A percentile compares a stretch with the other conserved stretches of the same genome.
phyloP scores from a whole-genome alignment of 2,113 vertebrate genomes.

The Hemiprocne comata region DNA sequence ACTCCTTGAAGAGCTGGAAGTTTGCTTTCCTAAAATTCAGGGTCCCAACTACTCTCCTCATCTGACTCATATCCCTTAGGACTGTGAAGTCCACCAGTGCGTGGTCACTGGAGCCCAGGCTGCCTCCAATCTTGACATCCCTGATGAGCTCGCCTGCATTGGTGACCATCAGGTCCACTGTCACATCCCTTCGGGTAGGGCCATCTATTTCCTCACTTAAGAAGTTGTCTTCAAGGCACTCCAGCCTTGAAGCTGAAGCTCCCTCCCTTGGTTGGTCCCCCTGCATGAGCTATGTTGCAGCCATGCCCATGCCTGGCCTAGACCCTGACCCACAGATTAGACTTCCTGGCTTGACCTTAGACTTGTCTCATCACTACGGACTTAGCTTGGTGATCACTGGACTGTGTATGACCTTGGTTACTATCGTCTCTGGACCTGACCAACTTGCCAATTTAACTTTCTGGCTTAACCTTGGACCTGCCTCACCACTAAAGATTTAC shows the following conservation, averaged over 20 bases:
- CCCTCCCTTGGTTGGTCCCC: neutral
- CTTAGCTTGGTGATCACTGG: neutral
- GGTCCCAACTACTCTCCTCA: too few relatives aligned
- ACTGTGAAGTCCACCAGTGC: too few relatives aligned
- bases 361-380: neutral
- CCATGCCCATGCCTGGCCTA: neutral
- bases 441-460: neutral
- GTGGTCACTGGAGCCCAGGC: too few relatives aligned
- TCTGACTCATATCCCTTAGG: too few relatives aligned
- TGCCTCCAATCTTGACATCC: too few relatives aligned
- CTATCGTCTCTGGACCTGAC: neutral
- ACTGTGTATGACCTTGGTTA: neutral
- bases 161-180: too few relatives aligned
- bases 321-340: neutral
- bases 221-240: too few relatives aligned
- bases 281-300: neutral
- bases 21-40: too few relatives aligned
- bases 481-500: neutral
- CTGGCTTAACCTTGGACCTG: neutral
- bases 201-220: too few relatives aligned
- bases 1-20: too few relatives aligned
- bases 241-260: neutral
- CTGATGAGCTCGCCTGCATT: too few relatives aligned
- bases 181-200: too few relatives aligned
- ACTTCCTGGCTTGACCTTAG: neutral